Conservation (phyloP, 1,140 invertebrate genomes). For the Drosophila pseudoananassae region DNA sequence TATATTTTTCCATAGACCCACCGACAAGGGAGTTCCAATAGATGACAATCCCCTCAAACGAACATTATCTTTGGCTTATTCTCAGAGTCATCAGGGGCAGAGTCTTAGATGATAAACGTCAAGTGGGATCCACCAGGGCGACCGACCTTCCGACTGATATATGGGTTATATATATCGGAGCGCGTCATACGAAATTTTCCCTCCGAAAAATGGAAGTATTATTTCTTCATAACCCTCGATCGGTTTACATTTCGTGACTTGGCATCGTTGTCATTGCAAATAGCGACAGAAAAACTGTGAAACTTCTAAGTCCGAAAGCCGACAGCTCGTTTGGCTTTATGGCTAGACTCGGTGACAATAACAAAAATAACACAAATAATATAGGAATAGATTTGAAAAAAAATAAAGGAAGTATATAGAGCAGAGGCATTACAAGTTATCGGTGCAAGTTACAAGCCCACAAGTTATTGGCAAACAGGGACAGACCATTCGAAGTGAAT, state of each 20-base stretch:
- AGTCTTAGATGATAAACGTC: conserved; percentile 7
- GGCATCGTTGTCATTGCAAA: conserved; percentile 45
- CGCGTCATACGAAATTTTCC: conserved; percentile 43
- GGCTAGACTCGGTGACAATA: conserved; percentile 2
- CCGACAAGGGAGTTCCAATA: conserved; percentile 13
- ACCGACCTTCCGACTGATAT: conserved; percentile 15
- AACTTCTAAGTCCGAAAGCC: conserved; percentile 52
- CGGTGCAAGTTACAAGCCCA: conserved; percentile 38
- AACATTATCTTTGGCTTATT: conserved; percentile 8
- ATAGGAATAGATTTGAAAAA: not conserved
- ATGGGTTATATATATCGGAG: conserved; percentile 9
- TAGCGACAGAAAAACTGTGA: conserved; percentile 28
- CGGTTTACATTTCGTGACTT: conserved; percentile 48
- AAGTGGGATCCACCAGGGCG: conserved; percentile 8
- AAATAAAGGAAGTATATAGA: conserved; percentile 27
- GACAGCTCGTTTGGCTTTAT: conserved; percentile 41
- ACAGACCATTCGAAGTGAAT: not conserved
- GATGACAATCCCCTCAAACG: conserved; percentile 21
- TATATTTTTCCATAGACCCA: not conserved
- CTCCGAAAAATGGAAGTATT: conserved; percentile 10
- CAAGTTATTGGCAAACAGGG: conserved; percentile 38
- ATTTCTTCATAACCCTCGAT: conserved; percentile 35
- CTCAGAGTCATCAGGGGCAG: conserved; percentile 7
- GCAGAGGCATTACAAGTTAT: conserved; percentile 50
- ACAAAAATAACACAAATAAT: conserved; percentile 2